Base-by-base conservation (phyloP, 2,113 vertebrate species). In the Chaetops frenatus region DNA sequence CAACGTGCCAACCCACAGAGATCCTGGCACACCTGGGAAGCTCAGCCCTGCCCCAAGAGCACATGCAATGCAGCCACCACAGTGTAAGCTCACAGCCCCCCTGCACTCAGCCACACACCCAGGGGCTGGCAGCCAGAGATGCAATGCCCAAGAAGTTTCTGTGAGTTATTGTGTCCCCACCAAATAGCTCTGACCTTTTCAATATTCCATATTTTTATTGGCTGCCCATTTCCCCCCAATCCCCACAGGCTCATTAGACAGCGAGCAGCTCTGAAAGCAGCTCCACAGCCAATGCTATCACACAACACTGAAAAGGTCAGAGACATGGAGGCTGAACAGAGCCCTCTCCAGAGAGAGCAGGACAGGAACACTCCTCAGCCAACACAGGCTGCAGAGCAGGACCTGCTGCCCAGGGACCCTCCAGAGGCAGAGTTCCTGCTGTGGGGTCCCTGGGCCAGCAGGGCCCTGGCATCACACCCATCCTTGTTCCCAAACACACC, bases 261-360 rank as follows among this genome's bases (percentile, higher is more conserved):
- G 72, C 1, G 0, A 95, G 73, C 51, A 47, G 78, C 87, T 74
- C 74, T 2, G 0, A 56, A n/a, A 61, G 67, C 27, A 5, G 79
- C 73, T 76, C 79, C 9, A 27, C 77, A 91, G 91, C 95, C 96
- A 96, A 54, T 92, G 85, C 86, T 11, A 2, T 69, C 1, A 15
- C 87, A 89, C 66, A 40, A 70, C 81, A 65, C 91, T 82, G 90
- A 35, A 97, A 97, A 97, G 96, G 97, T 97, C 95, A 97, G 58
- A 95, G 81, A 51, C 44, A 67, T 3, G 0, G 35, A 65, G 76
- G 71, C 47, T 72, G 64, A 79, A 71, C 35, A 4, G 47, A 73
- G 81, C 17, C 1, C 91, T 94, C 94, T 65, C 92, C 1, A 51
- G 90, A 79, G 94, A 45, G 0, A 51, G 48, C 5, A 12, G 80